A percentile compares a stretch with the other conserved stretches of the same genome.
These are phyloP conservation scores for Chrysaora quinquecirrha DNA, from an alignment of 30 jellyfish, hydroid and myxozoan species.

Conservation along the genomic window DNA sequence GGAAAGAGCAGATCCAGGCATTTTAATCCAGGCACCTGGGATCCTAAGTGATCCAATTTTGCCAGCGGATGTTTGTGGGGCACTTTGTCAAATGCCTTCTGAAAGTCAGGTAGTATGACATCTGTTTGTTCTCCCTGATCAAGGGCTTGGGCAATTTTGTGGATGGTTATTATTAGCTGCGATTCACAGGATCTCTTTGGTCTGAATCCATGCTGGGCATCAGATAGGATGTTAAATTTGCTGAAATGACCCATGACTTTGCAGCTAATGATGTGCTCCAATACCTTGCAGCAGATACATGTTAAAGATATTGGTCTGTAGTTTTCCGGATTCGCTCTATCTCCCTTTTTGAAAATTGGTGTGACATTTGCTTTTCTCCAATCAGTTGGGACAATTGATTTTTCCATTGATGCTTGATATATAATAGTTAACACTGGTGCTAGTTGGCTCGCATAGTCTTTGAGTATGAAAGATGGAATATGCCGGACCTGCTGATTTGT, in stretches of 20 bases:
- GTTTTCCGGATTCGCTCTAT: constrained; percentile 32
- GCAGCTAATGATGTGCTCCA: constrained; percentile 40
- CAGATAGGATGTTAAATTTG: neutral
- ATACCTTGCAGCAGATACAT: constrained; percentile 35
- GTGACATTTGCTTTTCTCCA: constrained; percentile 38
- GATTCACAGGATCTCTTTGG: neutral
- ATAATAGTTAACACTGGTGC: constrained; percentile 3
- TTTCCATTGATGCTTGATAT: constrained; percentile 13
- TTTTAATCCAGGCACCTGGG: neutral
- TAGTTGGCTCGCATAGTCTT: constrained; percentile 24
- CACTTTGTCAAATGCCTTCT: neutral
- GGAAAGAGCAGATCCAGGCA: neutral
- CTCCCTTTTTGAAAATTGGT: constrained; percentile 40
- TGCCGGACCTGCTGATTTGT: constrained; percentile 46
- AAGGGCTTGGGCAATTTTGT: neutral
- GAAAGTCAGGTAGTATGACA: neutral
- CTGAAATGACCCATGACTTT: constrained; percentile 22
- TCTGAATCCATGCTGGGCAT: constrained; percentile 23
- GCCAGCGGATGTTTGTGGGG: neutral
- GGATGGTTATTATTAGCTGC: neutral
- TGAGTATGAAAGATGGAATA: constrained; percentile 8
- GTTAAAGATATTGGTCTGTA: constrained; percentile 57
- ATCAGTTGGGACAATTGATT: constrained; percentile 1
- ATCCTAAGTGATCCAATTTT: neutral
- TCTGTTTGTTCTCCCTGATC: neutral